phyloP scores from a whole-genome alignment of 2,888 invertebrate genomes.

The Amiota communis region DNA sequence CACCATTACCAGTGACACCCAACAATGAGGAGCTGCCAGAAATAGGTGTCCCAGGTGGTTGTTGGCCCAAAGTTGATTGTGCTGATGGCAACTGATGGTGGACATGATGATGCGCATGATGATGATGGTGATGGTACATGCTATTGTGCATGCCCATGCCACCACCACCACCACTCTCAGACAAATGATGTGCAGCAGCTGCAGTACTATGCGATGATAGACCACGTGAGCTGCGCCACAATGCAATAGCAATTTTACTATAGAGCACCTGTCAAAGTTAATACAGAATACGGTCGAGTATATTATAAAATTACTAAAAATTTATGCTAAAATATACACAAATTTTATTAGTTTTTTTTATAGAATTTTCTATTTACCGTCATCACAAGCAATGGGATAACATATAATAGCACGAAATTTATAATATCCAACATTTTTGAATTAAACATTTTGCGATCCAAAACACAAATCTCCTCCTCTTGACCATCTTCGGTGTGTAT shows the following conservation, averaged over 20 bases:
- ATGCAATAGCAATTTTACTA: slow-evolving; percentile 85
- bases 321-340: slow-evolving; percentile 17
- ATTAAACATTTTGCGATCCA: slow-evolving; percentile 84
- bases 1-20: neutral
- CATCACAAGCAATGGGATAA: slow-evolving; percentile 87
- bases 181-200: slow-evolving; percentile 57
- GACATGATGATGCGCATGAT: slow-evolving; percentile 43
- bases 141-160: slow-evolving; percentile 67
- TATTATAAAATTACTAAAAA: slow-evolving; percentile 3
- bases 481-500: slow-evolving; percentile 71
- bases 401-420: slow-evolving; percentile 87
- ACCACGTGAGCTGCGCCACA: slow-evolving; percentile 86
- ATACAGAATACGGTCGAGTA: slow-evolving; percentile 10
- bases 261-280: slow-evolving; percentile 79
- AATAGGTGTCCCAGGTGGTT: slow-evolving; percentile 35
- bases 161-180: slow-evolving; percentile 60
- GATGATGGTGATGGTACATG: slow-evolving; percentile 62
- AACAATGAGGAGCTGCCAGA: slow-evolving; percentile 33
- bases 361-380: slow-evolving; percentile 75
- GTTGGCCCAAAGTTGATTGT: slow-evolving; percentile 44
- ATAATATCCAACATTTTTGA: slow-evolving; percentile 85
- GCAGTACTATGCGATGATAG: slow-evolving; percentile 76
- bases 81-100: slow-evolving; percentile 38
- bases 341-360: neutral
- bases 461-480: slow-evolving; percentile 78